Percentiles rank a stretch among this genome's conserved stretches.
Conservation (phyloP, 2,888 invertebrate species). For the Tenthredo amoena region DNA sequence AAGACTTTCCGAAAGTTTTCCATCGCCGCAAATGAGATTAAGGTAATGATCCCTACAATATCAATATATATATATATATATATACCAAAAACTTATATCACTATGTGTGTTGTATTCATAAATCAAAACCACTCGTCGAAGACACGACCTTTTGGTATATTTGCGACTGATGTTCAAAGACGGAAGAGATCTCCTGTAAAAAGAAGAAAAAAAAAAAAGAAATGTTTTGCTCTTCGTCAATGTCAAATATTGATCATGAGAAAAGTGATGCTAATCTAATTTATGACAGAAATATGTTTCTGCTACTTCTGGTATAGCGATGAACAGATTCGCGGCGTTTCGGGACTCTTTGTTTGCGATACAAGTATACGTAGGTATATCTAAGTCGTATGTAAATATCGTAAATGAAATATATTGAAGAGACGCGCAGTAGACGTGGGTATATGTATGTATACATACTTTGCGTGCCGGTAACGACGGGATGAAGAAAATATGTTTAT, state of each 20-base stretch:
- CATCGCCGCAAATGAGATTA: conserved; percentile 16
- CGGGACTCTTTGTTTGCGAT: background rate
- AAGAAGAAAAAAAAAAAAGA: background rate
- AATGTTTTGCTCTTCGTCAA: background rate
- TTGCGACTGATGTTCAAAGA: background rate
- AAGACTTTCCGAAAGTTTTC: background rate
- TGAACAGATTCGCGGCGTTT: background rate
- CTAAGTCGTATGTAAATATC: background rate
- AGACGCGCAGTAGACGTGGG: conserved; percentile 1
- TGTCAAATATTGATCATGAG: background rate
- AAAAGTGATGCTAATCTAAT: background rate
- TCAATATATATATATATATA: background rate
- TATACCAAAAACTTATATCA: background rate
- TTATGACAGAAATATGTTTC: background rate
- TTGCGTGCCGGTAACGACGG: background rate
- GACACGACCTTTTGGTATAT: background rate
- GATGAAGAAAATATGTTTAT: background rate
- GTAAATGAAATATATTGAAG: background rate
- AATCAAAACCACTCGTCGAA: background rate
- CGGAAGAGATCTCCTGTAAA: too few species aligned
- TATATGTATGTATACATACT: background rate
- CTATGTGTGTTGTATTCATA: background rate
- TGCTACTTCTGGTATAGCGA: background rate
- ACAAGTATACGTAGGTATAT: background rate
- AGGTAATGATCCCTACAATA: background rate